A percentile compares a stretch with the other conserved stretches of the same genome.
Evolutionary conservation across 1,140 invertebrate species (phyloP).

Genomic region (Drosophila novamexicana): DNA sequence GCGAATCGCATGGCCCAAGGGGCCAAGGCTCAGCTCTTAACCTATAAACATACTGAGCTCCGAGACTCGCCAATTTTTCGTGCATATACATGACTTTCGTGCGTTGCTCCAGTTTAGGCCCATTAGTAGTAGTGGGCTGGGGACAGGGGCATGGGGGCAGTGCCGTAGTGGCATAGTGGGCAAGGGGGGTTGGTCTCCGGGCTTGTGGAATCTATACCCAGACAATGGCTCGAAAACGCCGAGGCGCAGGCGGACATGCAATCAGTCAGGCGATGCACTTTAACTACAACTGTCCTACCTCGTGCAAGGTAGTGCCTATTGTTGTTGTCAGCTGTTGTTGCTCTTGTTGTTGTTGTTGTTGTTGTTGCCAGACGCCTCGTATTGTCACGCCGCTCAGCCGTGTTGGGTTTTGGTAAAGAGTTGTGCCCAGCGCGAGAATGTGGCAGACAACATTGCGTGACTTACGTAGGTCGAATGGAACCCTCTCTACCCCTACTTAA

Average conservation of each 20-base stretch:
- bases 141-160: background rate
- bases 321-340: constrained; percentile 18
- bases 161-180: too few species aligned
- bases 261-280: constrained; percentile 80
- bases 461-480: constrained; percentile 69
- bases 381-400: constrained; percentile 69
- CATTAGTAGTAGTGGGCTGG: constrained; percentile 24
- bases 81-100: constrained; percentile 78
- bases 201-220: constrained; percentile 40
- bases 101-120: constrained; percentile 79
- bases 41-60: constrained; percentile 74
- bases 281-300: constrained; percentile 55
- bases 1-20: constrained; percentile 34
- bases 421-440: constrained; percentile 18
- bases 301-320: constrained; percentile 16
- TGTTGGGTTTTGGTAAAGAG: constrained; percentile 10
- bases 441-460: constrained; percentile 76
- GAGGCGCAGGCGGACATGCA: constrained; percentile 73
- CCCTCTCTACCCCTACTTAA: background rate
- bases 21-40: constrained; percentile 80
- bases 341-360: constrained; percentile 29
- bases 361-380: constrained; percentile 55
- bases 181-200: constrained; percentile 2
- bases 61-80: constrained; percentile 59
- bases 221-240: constrained; percentile 58